Percentiles rank a stretch among this genome's conserved stretches.
These are phyloP conservation scores for Macquaria ambigua DNA, from an alignment of 2,113 vertebrate species.

Conservation along the genomic window DNA sequence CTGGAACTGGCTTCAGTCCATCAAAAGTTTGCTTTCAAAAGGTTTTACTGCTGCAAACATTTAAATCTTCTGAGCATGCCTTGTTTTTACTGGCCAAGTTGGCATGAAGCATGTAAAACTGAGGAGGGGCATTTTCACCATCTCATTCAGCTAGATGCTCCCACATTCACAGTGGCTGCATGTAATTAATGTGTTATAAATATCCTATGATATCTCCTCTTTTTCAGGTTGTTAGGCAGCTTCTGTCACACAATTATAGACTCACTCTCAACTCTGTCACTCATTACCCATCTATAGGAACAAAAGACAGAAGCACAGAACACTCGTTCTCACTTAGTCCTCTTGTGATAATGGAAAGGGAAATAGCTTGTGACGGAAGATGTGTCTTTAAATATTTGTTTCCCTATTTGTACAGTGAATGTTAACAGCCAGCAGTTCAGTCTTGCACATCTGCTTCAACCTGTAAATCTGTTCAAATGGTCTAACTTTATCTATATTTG, in stretches of 20 bases:
- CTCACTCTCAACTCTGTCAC: conserved; percentile 38
- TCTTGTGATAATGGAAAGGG: background rate
- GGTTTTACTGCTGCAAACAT: background rate
- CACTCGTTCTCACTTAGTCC: background rate
- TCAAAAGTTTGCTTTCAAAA: background rate
- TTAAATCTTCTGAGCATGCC: background rate
- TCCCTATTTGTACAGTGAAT: background rate
- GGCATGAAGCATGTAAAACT: background rate
- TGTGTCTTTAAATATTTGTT: background rate
- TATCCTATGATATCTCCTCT: background rate
- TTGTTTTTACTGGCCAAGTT: conserved; percentile 11
- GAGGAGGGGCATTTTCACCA: conserved; percentile 4
- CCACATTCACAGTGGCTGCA: conserved; percentile 1
- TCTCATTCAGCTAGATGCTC: conserved; percentile 8
- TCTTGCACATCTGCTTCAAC: background rate
- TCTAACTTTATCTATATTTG: background rate
- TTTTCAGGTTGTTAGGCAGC: background rate
- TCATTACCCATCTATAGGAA: conserved; percentile 31
- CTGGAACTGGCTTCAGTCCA: background rate
- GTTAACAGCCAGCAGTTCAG: background rate
- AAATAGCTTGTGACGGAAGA: background rate
- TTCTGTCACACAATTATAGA: conserved; percentile 18
- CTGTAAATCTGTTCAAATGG: background rate
- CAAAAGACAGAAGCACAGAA: conserved; percentile 13
- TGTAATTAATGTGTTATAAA: conserved; percentile 9